Conservation (phyloP, 2,888 invertebrate species). For the Mallateleia sp. region DNA sequence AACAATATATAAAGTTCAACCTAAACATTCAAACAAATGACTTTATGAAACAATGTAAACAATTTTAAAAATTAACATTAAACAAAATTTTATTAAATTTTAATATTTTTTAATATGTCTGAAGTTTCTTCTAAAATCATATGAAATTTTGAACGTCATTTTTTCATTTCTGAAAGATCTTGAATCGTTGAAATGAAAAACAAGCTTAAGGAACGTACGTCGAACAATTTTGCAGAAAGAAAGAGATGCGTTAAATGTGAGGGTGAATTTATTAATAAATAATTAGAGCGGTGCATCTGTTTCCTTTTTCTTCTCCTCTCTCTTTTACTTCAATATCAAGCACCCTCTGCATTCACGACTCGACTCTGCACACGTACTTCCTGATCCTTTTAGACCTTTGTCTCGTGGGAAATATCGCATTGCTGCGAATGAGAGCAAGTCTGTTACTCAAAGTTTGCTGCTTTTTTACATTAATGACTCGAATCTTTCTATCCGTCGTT, state of each 20-base stretch:
- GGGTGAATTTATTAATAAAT: slow-evolving; percentile 67
- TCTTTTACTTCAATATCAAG: slow-evolving; percentile 63
- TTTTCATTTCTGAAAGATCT: too few relatives aligned
- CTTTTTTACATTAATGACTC: slow-evolving; percentile 57
- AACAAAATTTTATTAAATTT: too few relatives aligned
- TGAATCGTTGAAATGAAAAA: too few relatives aligned
- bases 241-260: slow-evolving; percentile 27
- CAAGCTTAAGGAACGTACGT: too few relatives aligned
- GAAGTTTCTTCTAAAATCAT: too few relatives aligned
- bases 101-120: too few relatives aligned
- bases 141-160: too few relatives aligned
- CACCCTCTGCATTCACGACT: slow-evolving; percentile 54
- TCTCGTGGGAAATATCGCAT: slow-evolving; percentile 70
- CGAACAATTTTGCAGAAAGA: not conserved
- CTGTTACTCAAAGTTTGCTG: slow-evolving; percentile 41
- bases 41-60: too few relatives aligned
- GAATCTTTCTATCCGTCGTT: slow-evolving; percentile 35
- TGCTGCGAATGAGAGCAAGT: slow-evolving; percentile 60
- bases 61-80: too few relatives aligned
- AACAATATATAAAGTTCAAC: too few relatives aligned
- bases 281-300: slow-evolving; percentile 45
- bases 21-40: too few relatives aligned
- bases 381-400: slow-evolving; percentile 69
- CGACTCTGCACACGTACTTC: slow-evolving; percentile 52
- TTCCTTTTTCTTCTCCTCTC: slow-evolving; percentile 28